Conservation (phyloP, 1,140 invertebrate species). For the Brachionus angularis region DNA sequence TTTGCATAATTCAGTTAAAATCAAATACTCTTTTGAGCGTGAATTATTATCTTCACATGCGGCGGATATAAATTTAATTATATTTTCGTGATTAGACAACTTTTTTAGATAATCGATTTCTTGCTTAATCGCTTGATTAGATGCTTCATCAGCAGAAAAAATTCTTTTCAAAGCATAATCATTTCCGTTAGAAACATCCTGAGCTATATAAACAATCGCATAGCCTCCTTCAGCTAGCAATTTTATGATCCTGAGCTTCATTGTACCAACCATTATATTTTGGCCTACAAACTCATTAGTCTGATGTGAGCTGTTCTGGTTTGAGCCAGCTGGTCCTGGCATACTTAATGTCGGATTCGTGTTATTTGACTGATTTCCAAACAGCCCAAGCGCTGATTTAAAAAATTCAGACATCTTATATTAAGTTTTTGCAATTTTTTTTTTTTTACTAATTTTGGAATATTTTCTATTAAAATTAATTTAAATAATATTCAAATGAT, state of each 20-base stretch:
- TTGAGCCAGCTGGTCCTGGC: constrained; percentile 47
- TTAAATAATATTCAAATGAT: no score
- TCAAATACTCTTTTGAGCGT: constrained; percentile 58
- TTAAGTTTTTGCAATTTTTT: background rate
- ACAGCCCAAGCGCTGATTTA: constrained; percentile 79
- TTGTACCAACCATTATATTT: constrained; percentile 77
- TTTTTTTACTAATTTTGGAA: no score
- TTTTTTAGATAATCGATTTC: constrained; percentile 62
- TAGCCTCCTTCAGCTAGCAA: constrained; percentile 93
- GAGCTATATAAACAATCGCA: constrained; percentile 85
- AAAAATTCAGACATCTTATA: constrained; percentile 74
- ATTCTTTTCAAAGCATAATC: constrained; percentile 75
- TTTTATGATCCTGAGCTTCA: constrained; percentile 79
- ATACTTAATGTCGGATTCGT: background rate
- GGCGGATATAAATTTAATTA: constrained; percentile 61
- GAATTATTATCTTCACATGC: constrained; percentile 59
- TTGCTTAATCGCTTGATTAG: constrained; percentile 58
- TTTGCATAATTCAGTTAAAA: constrained; percentile 62
- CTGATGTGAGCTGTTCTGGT: constrained; percentile 60
- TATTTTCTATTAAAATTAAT: no score
- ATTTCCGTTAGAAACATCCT: constrained; percentile 76
- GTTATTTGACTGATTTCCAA: constrained; percentile 59
- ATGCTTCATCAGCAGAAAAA: constrained; percentile 61
- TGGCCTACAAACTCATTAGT: constrained; percentile 87
- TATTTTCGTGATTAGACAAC: constrained; percentile 61